Base-by-base conservation (phyloP, 1,140 invertebrate genomes). In the Hestina assimilis region DNA sequence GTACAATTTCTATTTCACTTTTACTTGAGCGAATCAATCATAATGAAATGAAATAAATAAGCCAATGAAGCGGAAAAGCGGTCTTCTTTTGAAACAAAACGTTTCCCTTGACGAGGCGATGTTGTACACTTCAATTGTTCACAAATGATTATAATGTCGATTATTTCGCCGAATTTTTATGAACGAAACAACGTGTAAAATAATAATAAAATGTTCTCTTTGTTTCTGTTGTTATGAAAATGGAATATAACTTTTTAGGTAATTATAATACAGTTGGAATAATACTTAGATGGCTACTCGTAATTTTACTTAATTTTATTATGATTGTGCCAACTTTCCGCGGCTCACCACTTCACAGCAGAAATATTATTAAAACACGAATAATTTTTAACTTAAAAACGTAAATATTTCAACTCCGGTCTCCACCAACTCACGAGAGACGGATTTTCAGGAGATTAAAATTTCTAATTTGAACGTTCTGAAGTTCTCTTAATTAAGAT, bases 401-500 rank as follows among this genome's bases (percentile, higher is more conserved):
- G 57, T 59, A 78, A 68, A 68, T 59, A 70, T 68, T 67, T 45
- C 50, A 66, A 67, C 58, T 69, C 55, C 58, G 66, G 64, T 57
- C 64, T 61, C 51, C 24, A 63, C 42, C 64, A 43, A 66, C 56
- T 71, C 61, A 68, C 69, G 51, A 61, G 54, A 72, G 66, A 70
- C 63, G 72, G 75, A 81, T 83, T 83, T 79, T 63, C 68, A 64
- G 62, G 65, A 77, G 79, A 87, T 87, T 83, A 82, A 84, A 84
- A 78, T 81, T 78, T 87, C 72, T 80, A 79, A 85, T 84, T 81
- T 80, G 66, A 78, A 61, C 71, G 72, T 71, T 64, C 72, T 72
- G 69, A 78, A 83, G 68, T 78, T 82, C 72, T 78, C 73, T 80
- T 83, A 83, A 87, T 87, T 85, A 85, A 85, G 79, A 85, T 87